Percentiles rank a stretch among this genome's conserved stretches.
Evolutionary conservation across 2,113 vertebrate species (phyloP).

Genomic region (Erythrolamprus reginae): DNA sequence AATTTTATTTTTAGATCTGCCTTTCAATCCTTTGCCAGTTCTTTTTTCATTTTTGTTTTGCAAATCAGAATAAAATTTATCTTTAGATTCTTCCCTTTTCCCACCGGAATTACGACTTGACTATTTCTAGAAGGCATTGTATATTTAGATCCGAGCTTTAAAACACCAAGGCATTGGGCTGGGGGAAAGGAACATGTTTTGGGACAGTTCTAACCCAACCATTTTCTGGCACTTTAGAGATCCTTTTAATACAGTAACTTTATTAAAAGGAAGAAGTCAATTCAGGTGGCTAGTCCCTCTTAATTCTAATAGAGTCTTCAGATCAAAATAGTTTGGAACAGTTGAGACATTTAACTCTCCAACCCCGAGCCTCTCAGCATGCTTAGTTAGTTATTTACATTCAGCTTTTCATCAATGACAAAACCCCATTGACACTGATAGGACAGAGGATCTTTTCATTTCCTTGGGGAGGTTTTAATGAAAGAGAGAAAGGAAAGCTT

Average conservation of each 20-base stretch:
- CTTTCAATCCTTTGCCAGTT: background rate
- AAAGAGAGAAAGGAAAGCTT: slow-evolving; percentile 71
- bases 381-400: slow-evolving; percentile 68
- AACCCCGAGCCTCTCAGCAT: slow-evolving; percentile 63
- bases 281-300: slow-evolving; percentile 39
- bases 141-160: slow-evolving; percentile 4
- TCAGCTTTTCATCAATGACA: slow-evolving; percentile 65
- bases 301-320: slow-evolving; percentile 54
- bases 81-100: background rate
- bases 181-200: background rate
- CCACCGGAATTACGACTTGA: background rate
- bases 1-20: background rate
- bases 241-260: background rate
- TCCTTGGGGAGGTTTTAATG: slow-evolving; percentile 65
- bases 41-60: background rate
- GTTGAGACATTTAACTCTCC: slow-evolving; percentile 63
- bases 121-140: slow-evolving; percentile 16
- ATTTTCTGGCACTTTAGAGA: background rate
- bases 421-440: slow-evolving; percentile 71
- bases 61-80: background rate
- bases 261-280: slow-evolving; percentile 5
- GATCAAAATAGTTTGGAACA: slow-evolving; percentile 63
- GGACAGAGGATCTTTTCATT: slow-evolving; percentile 76
- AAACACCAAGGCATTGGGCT: background rate
- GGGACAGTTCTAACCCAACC: background rate